Evolutionary conservation across 2,888 invertebrate genomes (phyloP).

Genomic region (Syritta pipiens): DNA sequence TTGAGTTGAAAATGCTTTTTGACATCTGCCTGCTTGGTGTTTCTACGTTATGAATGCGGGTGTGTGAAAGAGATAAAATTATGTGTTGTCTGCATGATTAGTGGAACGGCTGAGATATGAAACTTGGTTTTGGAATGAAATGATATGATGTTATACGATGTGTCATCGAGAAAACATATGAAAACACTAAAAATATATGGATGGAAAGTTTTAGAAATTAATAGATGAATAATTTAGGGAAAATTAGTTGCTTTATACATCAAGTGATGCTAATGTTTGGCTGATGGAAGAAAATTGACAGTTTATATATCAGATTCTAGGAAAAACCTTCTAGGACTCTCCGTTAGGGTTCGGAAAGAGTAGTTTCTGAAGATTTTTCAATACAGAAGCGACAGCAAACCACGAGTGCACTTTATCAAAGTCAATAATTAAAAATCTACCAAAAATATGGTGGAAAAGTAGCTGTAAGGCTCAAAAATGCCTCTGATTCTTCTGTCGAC

Average conservation of each 20-base stretch:
- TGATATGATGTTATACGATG: conserved; percentile 36
- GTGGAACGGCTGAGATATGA: conserved; percentile 38
- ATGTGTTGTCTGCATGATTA: not conserved
- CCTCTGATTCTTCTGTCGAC: too few relatives aligned
- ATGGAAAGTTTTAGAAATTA: not conserved
- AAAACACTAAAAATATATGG: not conserved
- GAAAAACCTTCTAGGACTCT: too few relatives aligned
- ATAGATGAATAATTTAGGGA: too few relatives aligned
- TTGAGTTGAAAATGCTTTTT: conserved; percentile 61
- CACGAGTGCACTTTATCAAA: too few relatives aligned
- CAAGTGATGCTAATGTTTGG: too few relatives aligned
- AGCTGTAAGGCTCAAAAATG: too few relatives aligned
- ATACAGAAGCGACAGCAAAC: too few relatives aligned
- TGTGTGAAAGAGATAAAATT: conserved; percentile 16
- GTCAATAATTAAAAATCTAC: not conserved
- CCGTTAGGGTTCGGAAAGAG: too few relatives aligned
- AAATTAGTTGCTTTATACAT: too few relatives aligned
- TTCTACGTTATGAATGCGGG: not conserved
- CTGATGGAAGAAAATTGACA: too few relatives aligned
- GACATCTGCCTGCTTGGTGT: conserved; percentile 59
- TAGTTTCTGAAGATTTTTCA: too few relatives aligned
- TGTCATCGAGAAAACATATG: conserved; percentile 31
- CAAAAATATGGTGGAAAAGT: conserved; percentile 44
- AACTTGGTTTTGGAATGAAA: conserved; percentile 14
- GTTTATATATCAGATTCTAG: too few relatives aligned